Evolutionary conservation across 1,140 invertebrate genomes (phyloP).

Genomic region (Aphelenchoides besseyi): DNA sequence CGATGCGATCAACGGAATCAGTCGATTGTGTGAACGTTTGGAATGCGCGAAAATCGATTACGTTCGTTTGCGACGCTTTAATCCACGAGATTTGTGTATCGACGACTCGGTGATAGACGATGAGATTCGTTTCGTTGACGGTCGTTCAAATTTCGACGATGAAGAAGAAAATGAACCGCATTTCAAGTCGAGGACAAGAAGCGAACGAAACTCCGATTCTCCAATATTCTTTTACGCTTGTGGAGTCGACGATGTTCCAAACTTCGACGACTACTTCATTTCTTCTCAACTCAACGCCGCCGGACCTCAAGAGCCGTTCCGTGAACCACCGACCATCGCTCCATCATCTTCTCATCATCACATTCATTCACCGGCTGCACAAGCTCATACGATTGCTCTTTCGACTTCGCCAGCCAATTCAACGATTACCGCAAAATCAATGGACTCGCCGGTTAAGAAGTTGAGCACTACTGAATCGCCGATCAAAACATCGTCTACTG

Average conservation of each 20-base stretch:
- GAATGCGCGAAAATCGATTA: constrained; percentile 26
- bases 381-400: neutral
- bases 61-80: neutral
- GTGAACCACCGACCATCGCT: neutral
- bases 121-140: neutral
- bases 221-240: constrained; percentile 41
- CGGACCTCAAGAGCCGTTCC: neutral
- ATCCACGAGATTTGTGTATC: neutral
- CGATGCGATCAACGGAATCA: constrained; percentile 34
- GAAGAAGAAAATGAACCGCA: neutral
- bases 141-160: neutral
- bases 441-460: neutral
- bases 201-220: neutral
- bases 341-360: constrained; percentile 11
- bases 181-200: neutral
- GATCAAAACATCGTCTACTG: neutral
- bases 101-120: neutral
- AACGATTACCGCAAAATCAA: constrained; percentile 26
- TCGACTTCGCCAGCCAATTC: constrained; percentile 11
- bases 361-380: neutral
- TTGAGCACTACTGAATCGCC: neutral
- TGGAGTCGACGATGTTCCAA: constrained; percentile 26
- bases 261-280: constrained; percentile 15
- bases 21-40: constrained; percentile 35
- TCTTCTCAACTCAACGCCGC: constrained; percentile 17